phyloP scores from a whole-genome alignment of 2,797 vertebrate genomes.

The Fistularia tabacaria region DNA sequence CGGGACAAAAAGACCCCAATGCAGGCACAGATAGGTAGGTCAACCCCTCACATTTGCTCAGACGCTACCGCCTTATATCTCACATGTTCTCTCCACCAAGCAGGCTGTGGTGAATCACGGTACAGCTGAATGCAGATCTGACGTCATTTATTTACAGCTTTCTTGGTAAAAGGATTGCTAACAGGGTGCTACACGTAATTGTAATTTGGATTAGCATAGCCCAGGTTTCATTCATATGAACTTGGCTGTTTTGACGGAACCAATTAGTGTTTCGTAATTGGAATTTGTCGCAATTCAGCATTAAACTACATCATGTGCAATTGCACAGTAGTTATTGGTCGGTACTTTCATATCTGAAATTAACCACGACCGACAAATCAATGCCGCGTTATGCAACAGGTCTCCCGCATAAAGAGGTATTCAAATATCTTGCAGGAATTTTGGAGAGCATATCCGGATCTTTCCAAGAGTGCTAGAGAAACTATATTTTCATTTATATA shows the following conservation, averaged over 20 bases:
- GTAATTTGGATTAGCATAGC: slow-evolving; percentile 55
- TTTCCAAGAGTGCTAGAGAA: no score
- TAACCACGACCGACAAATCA: no score
- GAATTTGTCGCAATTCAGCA: slow-evolving; percentile 38
- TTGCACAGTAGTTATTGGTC: slow-evolving; percentile 23
- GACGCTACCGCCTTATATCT: slow-evolving; percentile 33
- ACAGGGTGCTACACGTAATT: background rate
- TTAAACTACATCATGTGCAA: slow-evolving; percentile 35
- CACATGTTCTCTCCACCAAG: slow-evolving; percentile 53
- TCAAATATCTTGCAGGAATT: no score
- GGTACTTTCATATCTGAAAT: background rate
- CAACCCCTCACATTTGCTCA: slow-evolving; percentile 36
- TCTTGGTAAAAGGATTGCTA: slow-evolving; percentile 25
- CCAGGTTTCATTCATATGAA: slow-evolving; percentile 20
- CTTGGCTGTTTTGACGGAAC: slow-evolving; percentile 2
- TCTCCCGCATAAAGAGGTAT: no score
- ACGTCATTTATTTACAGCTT: slow-evolving; percentile 42
- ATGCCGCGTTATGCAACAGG: no score
- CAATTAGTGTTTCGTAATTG: background rate
- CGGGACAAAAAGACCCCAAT: slow-evolving; percentile 59
- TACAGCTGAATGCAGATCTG: slow-evolving; percentile 58
- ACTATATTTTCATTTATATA: no score
- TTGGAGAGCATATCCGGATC: no score
- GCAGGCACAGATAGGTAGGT: slow-evolving; percentile 61
- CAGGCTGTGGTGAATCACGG: slow-evolving; percentile 34